Base-by-base conservation (phyloP, 2,888 invertebrate genomes). In the Leucophora obtusa region DNA sequence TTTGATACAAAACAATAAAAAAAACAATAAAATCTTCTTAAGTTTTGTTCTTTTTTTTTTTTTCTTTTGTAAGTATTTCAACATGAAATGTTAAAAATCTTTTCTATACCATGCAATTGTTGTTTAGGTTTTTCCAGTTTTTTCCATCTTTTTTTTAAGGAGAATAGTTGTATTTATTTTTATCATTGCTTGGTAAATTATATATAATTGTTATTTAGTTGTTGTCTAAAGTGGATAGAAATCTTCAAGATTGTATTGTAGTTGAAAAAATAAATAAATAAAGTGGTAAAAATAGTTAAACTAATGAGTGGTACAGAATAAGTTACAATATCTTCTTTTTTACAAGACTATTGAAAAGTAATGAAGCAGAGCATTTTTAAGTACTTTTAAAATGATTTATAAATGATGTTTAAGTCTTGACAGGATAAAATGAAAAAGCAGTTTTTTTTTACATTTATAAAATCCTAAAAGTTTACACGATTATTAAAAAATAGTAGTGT, bases 181-280 rank as follows among this genome's bases (percentile, higher is more conserved):
- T 21, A 18, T 35, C 47, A 9, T 38, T 15, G 3, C 38, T 38
- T 11, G 11, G 38, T 11, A 38, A 38, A 38, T 38, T 38, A 38
- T 38, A 18, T 35, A 50, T 56, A 75, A 69, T 63, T 75, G 68
- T 75, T 75, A 75, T 75, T 75, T 62, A 75, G 47, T 69, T 69
- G 75, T 62, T 69, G 53, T 62, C 24, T 62, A 24, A 60, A 60
- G 35, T 62, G 53, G 2, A 43, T 33, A 2, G 4, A 2, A 24
- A 28, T 38, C 28, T 33, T 28, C 8, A 62, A 60, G 47, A 50
- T 28, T n/a, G 24, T 59, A 38, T 56, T 58, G 59, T 28, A 43
- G 24, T 58, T 11, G 38, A 11, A 11, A 9, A 11, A 10, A 38
- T 11, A 43, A 17, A 38, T 63, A 63, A 43, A 38, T 70, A 63